phyloP scores from a whole-genome alignment of 2,113 vertebrate genomes.

The Colaptes auratus region DNA sequence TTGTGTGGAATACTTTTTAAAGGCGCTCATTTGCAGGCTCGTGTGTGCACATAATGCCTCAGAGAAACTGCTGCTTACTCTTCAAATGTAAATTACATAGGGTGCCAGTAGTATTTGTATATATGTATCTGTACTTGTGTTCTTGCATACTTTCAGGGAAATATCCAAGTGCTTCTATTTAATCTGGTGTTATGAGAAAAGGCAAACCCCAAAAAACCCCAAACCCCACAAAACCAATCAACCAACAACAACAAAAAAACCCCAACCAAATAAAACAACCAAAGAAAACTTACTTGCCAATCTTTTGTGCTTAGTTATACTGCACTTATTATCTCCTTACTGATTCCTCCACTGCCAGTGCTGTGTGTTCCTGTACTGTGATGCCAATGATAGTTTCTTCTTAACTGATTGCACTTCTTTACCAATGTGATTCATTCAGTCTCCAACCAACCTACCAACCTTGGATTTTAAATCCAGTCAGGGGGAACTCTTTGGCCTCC shows the following conservation, averaged over 20 bases:
- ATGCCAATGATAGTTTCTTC: background rate
- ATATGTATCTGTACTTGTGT: background rate
- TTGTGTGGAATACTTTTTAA: background rate
- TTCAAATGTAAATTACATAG: background rate
- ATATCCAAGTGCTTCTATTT: background rate
- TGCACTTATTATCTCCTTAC: background rate
- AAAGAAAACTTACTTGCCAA: background rate
- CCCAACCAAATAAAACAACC: background rate
- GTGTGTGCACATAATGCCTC: background rate
- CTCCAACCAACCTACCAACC: background rate
- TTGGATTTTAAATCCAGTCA: slow-evolving; percentile 9
- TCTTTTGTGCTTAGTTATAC: background rate
- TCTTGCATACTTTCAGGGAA: background rate
- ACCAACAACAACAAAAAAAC: too few species aligned
- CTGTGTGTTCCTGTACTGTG: background rate
- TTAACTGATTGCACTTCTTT: background rate
- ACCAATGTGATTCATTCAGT: slow-evolving; percentile 16
- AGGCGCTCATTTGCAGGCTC: background rate
- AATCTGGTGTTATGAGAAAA: background rate
- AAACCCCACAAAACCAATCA: too few species aligned
- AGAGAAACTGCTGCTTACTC: background rate
- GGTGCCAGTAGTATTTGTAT: background rate
- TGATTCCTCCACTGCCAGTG: background rate
- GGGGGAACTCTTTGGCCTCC: background rate
- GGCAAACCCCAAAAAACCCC: too few species aligned